Conservation (phyloP, 1,140 invertebrate species). For the Pseudobourletiella spinata region DNA sequence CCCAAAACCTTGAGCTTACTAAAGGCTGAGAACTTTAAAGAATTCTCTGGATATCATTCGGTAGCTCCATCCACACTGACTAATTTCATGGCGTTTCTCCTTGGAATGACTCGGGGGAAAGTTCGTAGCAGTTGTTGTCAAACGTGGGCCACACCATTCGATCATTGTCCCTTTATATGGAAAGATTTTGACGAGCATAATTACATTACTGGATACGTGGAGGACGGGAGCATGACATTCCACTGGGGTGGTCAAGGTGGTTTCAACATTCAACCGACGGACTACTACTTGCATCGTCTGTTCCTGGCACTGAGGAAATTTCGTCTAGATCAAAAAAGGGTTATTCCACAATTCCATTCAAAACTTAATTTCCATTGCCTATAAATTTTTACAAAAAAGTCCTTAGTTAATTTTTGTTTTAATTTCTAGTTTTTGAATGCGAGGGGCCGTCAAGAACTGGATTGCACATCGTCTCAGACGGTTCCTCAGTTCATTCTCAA, state of each 20-base stretch:
- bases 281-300: background rate
- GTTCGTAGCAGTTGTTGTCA: background rate
- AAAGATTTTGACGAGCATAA: background rate
- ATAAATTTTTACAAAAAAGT: too few species aligned
- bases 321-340: background rate
- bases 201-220: background rate
- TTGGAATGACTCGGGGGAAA: background rate
- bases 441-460: too few species aligned
- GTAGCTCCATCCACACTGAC: constrained; percentile 1
- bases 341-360: background rate
- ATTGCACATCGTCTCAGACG: background rate
- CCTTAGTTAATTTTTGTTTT: too few species aligned
- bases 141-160: background rate
- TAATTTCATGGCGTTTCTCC: constrained; percentile 4
- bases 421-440: too few species aligned
- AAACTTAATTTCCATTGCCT: too few species aligned
- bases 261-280: background rate
- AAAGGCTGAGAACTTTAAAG: background rate
- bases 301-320: background rate
- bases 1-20: background rate
- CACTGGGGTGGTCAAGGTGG: background rate
- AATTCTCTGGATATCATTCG: constrained; percentile 11
- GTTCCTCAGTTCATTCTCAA: background rate
- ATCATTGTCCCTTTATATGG: background rate
- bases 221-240: background rate